Percentiles rank a stretch among this genome's conserved stretches.
phyloP scores from a whole-genome alignment of 2,113 vertebrate genomes.

The Channa argus region DNA sequence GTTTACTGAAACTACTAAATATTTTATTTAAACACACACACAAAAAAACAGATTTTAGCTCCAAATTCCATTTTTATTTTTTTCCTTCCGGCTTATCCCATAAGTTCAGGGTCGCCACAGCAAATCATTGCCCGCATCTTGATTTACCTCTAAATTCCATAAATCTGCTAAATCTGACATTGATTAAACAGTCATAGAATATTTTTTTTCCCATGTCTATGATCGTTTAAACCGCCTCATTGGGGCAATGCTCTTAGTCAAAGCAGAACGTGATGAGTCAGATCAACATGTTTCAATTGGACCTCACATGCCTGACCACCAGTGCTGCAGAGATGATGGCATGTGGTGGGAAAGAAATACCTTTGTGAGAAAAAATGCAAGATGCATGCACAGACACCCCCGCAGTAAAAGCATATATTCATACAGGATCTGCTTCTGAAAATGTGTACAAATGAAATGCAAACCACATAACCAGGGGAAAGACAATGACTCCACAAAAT shows the following conservation, averaged over 20 bases:
- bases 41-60: too few relatives aligned
- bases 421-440: slow-evolving; percentile 34
- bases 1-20: too few relatives aligned
- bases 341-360: slow-evolving; percentile 13
- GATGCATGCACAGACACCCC: not conserved
- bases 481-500: slow-evolving; percentile 18
- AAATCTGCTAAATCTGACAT: not conserved
- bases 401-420: slow-evolving; percentile 34
- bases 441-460: slow-evolving; percentile 27
- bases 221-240: slow-evolving; percentile 15
- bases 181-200: not conserved
- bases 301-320: slow-evolving; percentile 71
- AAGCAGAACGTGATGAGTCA: slow-evolving; percentile 66
- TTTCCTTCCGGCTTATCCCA: too few relatives aligned
- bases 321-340: slow-evolving; percentile 30
- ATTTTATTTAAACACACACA: too few relatives aligned
- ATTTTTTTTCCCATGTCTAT: not conserved
- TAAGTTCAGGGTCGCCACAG: too few relatives aligned
- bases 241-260: slow-evolving; percentile 33
- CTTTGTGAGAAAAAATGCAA: slow-evolving; percentile 27
- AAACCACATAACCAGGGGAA: slow-evolving; percentile 25
- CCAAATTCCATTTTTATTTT: too few relatives aligned
- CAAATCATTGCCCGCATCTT: too few relatives aligned
- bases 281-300: slow-evolving; percentile 52
- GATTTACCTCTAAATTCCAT: too few relatives aligned